Evolutionary conservation across 2,113 vertebrate species (phyloP), one percentile per base, ranked within the genome.

Genomic region (Ophthalmotilapia sp.): DNA sequence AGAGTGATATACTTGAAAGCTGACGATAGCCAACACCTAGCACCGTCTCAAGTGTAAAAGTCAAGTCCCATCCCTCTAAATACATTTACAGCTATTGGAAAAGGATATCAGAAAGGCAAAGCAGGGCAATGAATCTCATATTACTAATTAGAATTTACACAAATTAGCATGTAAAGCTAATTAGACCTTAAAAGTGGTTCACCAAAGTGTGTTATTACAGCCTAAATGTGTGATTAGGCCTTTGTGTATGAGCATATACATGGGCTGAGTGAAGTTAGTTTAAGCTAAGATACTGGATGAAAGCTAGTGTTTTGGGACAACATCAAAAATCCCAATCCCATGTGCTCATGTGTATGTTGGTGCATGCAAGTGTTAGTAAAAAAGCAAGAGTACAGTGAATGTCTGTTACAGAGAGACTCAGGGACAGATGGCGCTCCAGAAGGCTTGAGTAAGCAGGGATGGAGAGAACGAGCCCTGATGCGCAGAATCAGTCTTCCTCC

Each of bases 361-460:
- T 19, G 14, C 10, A 12, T 36, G 31, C 31, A 65, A 89, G 58
- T 12, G 53, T 53, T 86, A 88, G 75, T 88, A 80, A 62, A 82
- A 80, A 23, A 23, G 38, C 42, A 36, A 85, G 80, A 23, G 86
- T 45, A 51, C 10, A 88, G 55, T 58, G 83, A 42, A 60, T 86
- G 45, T 80, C 80, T 83, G 58, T 33, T 73, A 0, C 36, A 62
- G 82, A 89, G 89, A 86, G 80, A 70, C 31, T 12, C 33, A 36
- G 51, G 86, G 92, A 95, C 95, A 96, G 95, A 95, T 95, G 95
- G 93, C 83, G 62, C 86, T 92, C 84, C 92, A 33, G 90, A 89
- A 94, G 90, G 95, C 95, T 91, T 94, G 92, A 94, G 80, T 96
- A 91, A 95, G 93, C 92, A 94, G 93, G 88, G 73, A 55, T 90